Base-by-base conservation (phyloP, 2,113 vertebrate genomes). In the Nasalis larvatus region DNA sequence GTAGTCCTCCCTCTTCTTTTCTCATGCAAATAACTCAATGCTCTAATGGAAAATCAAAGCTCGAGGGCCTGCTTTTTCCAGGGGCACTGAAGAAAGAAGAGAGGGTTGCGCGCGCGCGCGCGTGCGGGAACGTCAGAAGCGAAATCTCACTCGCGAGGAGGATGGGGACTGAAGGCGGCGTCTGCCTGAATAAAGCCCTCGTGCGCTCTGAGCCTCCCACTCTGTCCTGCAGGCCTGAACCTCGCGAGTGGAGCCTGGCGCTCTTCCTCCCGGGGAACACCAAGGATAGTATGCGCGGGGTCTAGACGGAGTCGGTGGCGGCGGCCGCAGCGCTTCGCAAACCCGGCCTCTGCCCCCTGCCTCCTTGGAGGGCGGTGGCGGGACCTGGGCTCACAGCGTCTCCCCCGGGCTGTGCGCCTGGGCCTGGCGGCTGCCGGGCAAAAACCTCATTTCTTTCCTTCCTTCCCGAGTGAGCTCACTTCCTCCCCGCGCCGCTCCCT, bases 391-490 rank as follows among this genome's bases (percentile, higher is more conserved):
- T 42, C n/a, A 14, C 40, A 2, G 58, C 77, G 21, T 35, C 35
- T 73, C 58, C 47, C 30, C 30, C 0, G 5, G 12, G 30, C 27
- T 9, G 47, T 0, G 47, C 8, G 66, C 74, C 14, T 2, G 2
- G 78, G 40, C 37, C n/a, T 6, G 9, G 40, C 10, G 1, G 30
- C 52, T 1, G 74, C n/a, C 12, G 1, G 16, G 45, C 32, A 35
- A 1, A 63, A 27, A 0, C 16, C 63, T 8, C 74, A 60, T 35
- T 30, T 45, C 83, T 56, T n/a, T n/a, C 42, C 35, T 27, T 37
- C 80, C 80, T 71, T 83, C 37, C 13, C 12, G 6, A 0, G 37
- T 96, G 95, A 98, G 91, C 95, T 98, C 98, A 96, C 97, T 97
- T 97, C 97, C 96, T 97, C 81, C 85, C 25, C 25, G 81, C 45